phyloP scores from a whole-genome alignment of 2,888 invertebrate species.

The Catonia carolina region DNA sequence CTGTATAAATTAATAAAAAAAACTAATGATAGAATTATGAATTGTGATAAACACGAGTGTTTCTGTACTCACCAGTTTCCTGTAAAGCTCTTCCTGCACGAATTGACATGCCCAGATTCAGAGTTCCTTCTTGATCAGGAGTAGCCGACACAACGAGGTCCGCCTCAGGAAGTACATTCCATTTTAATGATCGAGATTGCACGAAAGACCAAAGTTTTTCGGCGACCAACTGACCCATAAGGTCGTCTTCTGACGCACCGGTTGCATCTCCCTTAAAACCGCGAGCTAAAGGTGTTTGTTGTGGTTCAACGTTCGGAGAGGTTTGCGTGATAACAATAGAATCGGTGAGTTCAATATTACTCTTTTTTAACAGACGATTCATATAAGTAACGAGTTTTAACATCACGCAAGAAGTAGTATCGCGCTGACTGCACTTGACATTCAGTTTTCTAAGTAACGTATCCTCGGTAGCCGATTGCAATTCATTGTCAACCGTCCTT shows the following conservation, averaged over 20 bases:
- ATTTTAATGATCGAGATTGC: slow-evolving; percentile 67
- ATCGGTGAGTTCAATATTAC: slow-evolving; percentile 67
- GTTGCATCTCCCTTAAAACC: slow-evolving; percentile 36
- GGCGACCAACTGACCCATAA: slow-evolving; percentile 55
- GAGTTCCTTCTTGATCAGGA: slow-evolving; percentile 57
- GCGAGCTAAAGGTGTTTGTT: slow-evolving; percentile 39
- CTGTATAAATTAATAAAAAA: too few species aligned
- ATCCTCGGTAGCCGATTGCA: slow-evolving; percentile 49
- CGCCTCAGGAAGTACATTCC: slow-evolving; percentile 69
- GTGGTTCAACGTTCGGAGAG: slow-evolving; percentile 48
- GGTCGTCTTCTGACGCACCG: slow-evolving; percentile 48
- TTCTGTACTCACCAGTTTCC: slow-evolving; percentile 35
- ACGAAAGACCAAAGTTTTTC: slow-evolving; percentile 71
- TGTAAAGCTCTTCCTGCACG: slow-evolving; percentile 28
- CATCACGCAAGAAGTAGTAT: slow-evolving; percentile 76
- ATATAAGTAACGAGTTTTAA: slow-evolving; percentile 75
- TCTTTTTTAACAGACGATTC: slow-evolving; percentile 71
- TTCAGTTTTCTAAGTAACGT: slow-evolving; percentile 66
- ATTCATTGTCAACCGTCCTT: slow-evolving; percentile 15
- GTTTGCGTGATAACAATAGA: slow-evolving; percentile 69
- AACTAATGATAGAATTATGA: too few species aligned
- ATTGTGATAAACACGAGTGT: too few species aligned
- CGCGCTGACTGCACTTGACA: slow-evolving; percentile 67
- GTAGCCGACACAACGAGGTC: slow-evolving; percentile 68
- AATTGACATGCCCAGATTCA: slow-evolving; percentile 50